Evolutionary conservation across 2,888 invertebrate genomes (phyloP).

Genomic region (Scaptomyza flava): DNA sequence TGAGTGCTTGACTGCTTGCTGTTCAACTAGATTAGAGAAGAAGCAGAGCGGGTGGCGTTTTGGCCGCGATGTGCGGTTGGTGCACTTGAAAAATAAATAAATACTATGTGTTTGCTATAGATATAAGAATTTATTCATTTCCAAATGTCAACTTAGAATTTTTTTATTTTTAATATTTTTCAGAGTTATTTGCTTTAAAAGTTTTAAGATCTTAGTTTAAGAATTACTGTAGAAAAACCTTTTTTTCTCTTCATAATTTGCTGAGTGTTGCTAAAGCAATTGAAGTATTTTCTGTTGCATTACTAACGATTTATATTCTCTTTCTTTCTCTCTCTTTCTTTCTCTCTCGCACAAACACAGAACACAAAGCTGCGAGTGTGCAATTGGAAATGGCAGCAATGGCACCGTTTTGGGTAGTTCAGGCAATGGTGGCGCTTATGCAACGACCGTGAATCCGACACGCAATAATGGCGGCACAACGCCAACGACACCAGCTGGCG

Average conservation of each 20-base stretch:
- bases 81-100: slow-evolving; percentile 3
- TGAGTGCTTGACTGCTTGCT: slow-evolving; percentile 4
- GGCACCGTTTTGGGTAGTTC: slow-evolving; percentile 68
- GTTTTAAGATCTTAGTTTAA: too few relatives aligned
- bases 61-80: not conserved
- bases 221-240: too few relatives aligned
- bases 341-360: slow-evolving; percentile 67
- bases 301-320: slow-evolving; percentile 39
- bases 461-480: slow-evolving; percentile 81
- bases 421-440: slow-evolving; percentile 73
- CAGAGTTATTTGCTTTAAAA: not conserved
- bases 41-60: not conserved
- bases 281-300: slow-evolving; percentile 47
- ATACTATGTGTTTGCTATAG: not conserved
- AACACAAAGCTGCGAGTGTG: slow-evolving; percentile 84
- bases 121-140: not conserved
- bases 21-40: not conserved
- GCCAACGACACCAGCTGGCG: slow-evolving; percentile 80
- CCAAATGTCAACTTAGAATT: not conserved
- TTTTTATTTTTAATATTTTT: not conserved
- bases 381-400: slow-evolving; percentile 78
- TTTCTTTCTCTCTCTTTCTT: not conserved
- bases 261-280: too few relatives aligned
- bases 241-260: not conserved
- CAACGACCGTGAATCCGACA: slow-evolving; percentile 82